Percentiles rank a stretch among this genome's conserved stretches.
Conservation (phyloP, 1,140 invertebrate genomes). For the Euura lappo region DNA sequence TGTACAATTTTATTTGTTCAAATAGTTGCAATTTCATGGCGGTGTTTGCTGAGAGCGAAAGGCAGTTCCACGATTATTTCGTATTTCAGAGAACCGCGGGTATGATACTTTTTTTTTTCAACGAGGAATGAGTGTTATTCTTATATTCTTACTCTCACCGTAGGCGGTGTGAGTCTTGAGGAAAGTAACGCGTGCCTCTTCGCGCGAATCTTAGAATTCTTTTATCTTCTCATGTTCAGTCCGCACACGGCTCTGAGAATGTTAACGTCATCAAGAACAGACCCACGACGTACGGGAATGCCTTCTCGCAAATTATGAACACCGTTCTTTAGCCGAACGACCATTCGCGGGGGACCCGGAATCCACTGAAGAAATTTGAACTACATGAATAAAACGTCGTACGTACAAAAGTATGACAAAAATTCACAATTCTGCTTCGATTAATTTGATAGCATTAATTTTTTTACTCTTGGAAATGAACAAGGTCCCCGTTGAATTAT, state of each 20-base stretch:
- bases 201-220: not conserved
- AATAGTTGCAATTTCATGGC: too few species aligned
- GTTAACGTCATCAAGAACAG: not conserved
- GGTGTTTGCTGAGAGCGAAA: too few species aligned
- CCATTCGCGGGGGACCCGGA: not conserved
- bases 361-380: not conserved
- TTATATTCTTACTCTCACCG: not conserved
- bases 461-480: too few species aligned
- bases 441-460: too few species aligned
- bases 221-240: not conserved
- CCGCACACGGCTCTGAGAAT: not conserved
- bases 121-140: not conserved
- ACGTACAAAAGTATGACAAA: too few species aligned
- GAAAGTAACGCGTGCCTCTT: constrained; percentile 6
- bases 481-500: too few species aligned
- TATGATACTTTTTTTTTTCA: not conserved
- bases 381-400: not conserved
- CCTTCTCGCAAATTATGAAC: constrained; percentile 4
- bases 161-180: not conserved
- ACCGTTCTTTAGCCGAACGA: not conserved
- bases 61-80: too few species aligned
- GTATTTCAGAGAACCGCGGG: too few species aligned
- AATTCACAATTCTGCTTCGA: too few species aligned
- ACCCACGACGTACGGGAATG: not conserved
- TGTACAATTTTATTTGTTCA: too few species aligned